Base-by-base conservation (phyloP, 2,888 invertebrate genomes). In the Microctonus brassicae region DNA sequence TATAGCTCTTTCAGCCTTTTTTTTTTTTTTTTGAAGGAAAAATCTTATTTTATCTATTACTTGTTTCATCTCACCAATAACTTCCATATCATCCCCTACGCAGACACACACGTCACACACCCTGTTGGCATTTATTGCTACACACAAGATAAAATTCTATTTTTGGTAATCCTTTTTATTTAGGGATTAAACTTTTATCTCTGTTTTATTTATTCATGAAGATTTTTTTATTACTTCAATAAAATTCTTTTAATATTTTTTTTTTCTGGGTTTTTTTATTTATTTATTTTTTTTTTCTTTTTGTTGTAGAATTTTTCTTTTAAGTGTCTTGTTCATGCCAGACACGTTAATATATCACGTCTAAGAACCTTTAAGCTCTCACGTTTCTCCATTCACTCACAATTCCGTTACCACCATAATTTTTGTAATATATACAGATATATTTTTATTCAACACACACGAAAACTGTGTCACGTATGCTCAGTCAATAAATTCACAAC, bases 61-160 rank as follows among this genome's bases (percentile, higher is more conserved):
- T 64, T 52, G 63, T 55, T 34, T 33, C 64, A 53, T 70, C 67
- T 42, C 26, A 53, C 67, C 74, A 63, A 75, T 73, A 73, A 73
- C 73, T 73, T 75, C 63, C 47, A 61, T 47, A 4, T 20, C 47
- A 47, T 6, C 17, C 7, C 47, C 1, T 6, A 2, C 3, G 6
- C 7, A 47, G 4, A 4, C 20, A 47, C 47, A 9, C 7, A 10
- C 5, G 5, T 9, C 3, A 47, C 7, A 47, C 17, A 17, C 47
- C 2, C 7, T 7, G 47, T 4, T 9, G 2, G 17, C 17, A 17
- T 5, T n/a, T 47, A 47, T n/a, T 17, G 20, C 7, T 7, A 47
- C 3, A 47, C 9, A 47, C 9, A 9, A 47, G 9, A 17, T 20
- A 47, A 47, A 17, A 5, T 29, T 47, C 17, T 47, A 47, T 47